Evolutionary conservation across 2,888 invertebrate genomes (phyloP).

Genomic region (Leistus spinibarbis): DNA sequence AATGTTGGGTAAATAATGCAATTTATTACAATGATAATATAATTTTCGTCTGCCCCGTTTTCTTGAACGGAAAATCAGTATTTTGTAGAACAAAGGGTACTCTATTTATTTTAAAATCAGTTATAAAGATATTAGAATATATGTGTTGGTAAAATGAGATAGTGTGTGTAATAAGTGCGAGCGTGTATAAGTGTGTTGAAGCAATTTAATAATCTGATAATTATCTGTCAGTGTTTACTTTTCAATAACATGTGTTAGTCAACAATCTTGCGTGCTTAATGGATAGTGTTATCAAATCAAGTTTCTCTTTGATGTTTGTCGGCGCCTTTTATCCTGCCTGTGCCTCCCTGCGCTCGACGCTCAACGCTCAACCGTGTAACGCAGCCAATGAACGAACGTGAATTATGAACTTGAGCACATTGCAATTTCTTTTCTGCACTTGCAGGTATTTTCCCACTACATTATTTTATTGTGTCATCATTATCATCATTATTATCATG

Average conservation of each 20-base stretch:
- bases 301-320: constrained; percentile 37
- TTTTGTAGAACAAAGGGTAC: too few relatives aligned
- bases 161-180: neutral
- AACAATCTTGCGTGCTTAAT: constrained; percentile 48
- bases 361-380: neutral
- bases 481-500: too few relatives aligned
- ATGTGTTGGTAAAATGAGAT: neutral
- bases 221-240: constrained; percentile 50
- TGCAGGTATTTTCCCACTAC: neutral
- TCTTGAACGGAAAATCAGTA: too few relatives aligned
- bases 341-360: neutral
- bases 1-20: too few relatives aligned
- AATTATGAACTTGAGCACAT: constrained; percentile 23
- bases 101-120: too few relatives aligned
- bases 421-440: constrained; percentile 23
- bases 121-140: too few relatives aligned
- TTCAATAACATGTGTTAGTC: constrained; percentile 52
- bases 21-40: too few relatives aligned
- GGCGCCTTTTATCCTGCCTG: constrained; percentile 46
- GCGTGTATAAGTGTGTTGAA: constrained; percentile 2
- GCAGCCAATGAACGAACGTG: neutral
- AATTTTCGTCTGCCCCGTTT: too few relatives aligned
- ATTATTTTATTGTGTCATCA: neutral
- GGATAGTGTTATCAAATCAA: constrained; percentile 52
- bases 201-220: constrained; percentile 50